These are phyloP conservation scores for Rissa tridactyla DNA, from an alignment of 2,113 vertebrate genomes.

Conservation along the genomic window DNA sequence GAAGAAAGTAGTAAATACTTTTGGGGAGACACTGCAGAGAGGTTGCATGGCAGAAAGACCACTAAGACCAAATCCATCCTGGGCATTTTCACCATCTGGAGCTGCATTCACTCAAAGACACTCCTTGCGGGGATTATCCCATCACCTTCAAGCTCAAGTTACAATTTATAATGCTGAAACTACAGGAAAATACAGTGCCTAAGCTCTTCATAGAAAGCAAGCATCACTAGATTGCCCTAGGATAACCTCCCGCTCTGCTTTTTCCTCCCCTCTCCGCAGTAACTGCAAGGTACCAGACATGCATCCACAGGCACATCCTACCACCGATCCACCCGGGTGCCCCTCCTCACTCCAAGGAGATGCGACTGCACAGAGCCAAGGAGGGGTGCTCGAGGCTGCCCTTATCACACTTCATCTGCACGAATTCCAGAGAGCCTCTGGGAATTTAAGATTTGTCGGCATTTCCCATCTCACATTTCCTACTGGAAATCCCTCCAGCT, in stretches of 20 bases:
- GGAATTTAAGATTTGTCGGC: conserved; percentile 63
- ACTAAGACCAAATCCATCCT: neutral
- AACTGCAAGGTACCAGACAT: neutral
- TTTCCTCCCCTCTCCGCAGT: neutral
- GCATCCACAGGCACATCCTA: neutral
- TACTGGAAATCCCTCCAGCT: conserved; percentile 77
- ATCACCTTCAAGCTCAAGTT: neutral
- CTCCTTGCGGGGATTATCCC: neutral
- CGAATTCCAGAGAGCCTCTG: conserved; percentile 53
- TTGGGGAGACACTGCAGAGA: neutral
- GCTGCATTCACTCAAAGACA: neutral
- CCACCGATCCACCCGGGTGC: neutral
- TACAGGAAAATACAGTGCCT: neutral
- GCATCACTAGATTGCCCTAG: neutral
- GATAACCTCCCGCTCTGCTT: neutral
- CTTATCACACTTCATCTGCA: conserved; percentile 55
- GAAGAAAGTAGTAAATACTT: neutral
- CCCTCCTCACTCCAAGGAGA: neutral
- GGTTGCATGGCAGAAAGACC: neutral
- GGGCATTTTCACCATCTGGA: neutral
- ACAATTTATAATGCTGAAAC: neutral
- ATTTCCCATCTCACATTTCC: conserved; percentile 74
- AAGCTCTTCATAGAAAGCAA: neutral
- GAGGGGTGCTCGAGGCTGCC: neutral
- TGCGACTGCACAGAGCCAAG: neutral